Evolutionary conservation across 2,888 invertebrate species (phyloP), one percentile per base, ranked within the genome.

Genomic region (Alcis repandata): DNA sequence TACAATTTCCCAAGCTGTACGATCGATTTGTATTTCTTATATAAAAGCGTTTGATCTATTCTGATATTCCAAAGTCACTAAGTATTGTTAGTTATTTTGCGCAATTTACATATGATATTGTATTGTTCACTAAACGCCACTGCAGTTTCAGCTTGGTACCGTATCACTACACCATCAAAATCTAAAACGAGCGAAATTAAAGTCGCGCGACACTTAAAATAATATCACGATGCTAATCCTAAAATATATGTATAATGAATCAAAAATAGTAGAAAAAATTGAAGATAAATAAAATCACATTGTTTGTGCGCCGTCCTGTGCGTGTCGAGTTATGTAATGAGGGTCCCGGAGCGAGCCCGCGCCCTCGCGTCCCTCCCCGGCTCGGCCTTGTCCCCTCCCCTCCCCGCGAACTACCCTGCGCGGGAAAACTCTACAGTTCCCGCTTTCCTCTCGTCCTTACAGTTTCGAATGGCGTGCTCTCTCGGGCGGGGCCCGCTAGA

Each of bases 231-330:
- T 82, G 77, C 86, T 91, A 88, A 90, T 86, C 85, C 91, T 91
- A 92, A 85, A 89, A 83, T 70, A 81, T 86, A 71, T 92, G 92
- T 92, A 92, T 90, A 92, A 85, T 90, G 79, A 88, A 91, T 73
- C 70, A 70, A 92, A 82, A 91, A 90, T 80, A 81, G 87, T 92
- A 91, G 87, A 92, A 92, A 62, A 90, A 85, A 82, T 79, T 70
- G 83, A 84, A 84, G 83, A 86, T 87, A 90, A 91, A 89, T 90
- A 89, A 91, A 91, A 92, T 93, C 92, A 93, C 93, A 92, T 93
- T 89, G 87, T 92, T 93, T 93, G 93, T 93, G 93, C 93, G 93
- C 93, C 86, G 88, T 92, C 85, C 91, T 93, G 93, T 93, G 93
- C 93, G 93, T 93, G 88, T 88, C 88, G 84, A 76, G 92, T 93